These are phyloP conservation scores for Heliconius cydno DNA, from an alignment of 2,888 invertebrate species.

Conservation along the genomic window DNA sequence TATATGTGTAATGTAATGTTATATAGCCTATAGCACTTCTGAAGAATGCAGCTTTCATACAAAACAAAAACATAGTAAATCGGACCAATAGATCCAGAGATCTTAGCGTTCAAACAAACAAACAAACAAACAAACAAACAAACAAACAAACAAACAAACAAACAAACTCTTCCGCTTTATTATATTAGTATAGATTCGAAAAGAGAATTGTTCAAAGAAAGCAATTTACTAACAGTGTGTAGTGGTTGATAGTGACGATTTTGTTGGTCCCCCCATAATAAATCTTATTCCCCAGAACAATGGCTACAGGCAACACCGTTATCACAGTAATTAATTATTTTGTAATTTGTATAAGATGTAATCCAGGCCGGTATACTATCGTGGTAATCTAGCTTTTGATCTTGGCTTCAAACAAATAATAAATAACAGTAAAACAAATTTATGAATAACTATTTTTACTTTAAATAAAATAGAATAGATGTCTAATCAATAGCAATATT, in stretches of 20 bases:
- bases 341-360: slow-evolving; percentile 6
- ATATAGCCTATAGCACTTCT: no score
- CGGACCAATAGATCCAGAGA: no score
- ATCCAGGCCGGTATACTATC: neutral
- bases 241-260: neutral
- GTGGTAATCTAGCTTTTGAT: neutral
- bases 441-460: neutral
- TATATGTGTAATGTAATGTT: no score
- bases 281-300: slow-evolving; percentile 15
- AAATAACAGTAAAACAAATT: neutral
- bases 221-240: neutral
- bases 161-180: no score
- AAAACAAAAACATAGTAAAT: no score
- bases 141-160: no score
- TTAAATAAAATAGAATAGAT: neutral
- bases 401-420: neutral
- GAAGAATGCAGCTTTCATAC: no score
- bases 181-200: no score
- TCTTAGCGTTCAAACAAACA: no score
- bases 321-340: slow-evolving; percentile 22
- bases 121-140: no score
- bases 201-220: neutral
- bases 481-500: no score
- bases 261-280: slow-evolving; percentile 5
- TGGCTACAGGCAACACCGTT: slow-evolving; percentile 1